Evolutionary conservation across 2,888 invertebrate genomes (phyloP), one percentile per base, ranked within the genome.

Genomic region (Hydraecia micacea): DNA sequence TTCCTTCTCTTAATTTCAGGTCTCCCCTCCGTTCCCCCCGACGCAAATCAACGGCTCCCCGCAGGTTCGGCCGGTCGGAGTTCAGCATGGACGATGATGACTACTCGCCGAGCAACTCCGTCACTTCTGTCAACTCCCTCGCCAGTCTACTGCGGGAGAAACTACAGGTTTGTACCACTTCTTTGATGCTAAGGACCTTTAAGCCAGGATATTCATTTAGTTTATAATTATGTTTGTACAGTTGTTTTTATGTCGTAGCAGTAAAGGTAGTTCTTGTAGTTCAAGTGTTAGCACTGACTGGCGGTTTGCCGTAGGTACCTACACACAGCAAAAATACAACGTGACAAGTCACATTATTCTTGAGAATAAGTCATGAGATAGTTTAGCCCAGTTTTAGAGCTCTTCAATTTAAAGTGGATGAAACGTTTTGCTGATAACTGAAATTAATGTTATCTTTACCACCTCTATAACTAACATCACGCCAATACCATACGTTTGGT

Each of bases 71-170:
- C 81, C 95, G 97, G 46, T 96, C 97, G 1, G 96, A 96, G 91
- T 96, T 96, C 92, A 97, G 96, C 92, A 97, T 97, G 97, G 97
- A 97, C 80, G 97, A 97, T 58, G 97, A 97, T 36, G 97, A 98
- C 79, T 98, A 98, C 89, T 98, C 98, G 4, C 98, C 98, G 0
- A 98, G 97, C 86, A 98, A 98, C 90, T 98, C 98, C 11, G 98
- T 98, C 89, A 98, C 98, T 0, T 98, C 98, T 68, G 97, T 98
- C 88, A 98, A 98, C 95, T 98, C 98, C 0, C 97, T 99, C 86
- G 98, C 98, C 79, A 98, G 98, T 92, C 95, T 99, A 75, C 96
- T 99, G 25, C 98, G 98, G 90, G 98, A 99, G 92, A 98, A 98
- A 95, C 97, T 98, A 88, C 98, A 98, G 97, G 98, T 98, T 93